Evolutionary conservation across 2,113 vertebrate genomes (phyloP).

Genomic region (Himantopus leucocephalus): DNA sequence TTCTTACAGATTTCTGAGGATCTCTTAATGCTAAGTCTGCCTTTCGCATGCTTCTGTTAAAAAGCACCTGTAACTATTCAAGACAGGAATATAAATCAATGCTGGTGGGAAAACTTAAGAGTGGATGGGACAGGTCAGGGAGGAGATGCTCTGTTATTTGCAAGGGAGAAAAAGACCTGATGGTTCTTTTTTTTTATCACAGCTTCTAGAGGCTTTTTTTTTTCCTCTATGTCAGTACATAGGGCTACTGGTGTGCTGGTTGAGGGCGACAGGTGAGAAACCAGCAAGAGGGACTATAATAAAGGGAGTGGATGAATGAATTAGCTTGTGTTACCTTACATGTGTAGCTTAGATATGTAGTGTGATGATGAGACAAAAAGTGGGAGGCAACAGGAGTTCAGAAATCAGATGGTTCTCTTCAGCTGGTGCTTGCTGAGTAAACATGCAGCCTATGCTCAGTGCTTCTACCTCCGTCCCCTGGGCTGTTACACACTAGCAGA

Average conservation of each 20-base stretch:
- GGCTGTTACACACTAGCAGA: neutral
- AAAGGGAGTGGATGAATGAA: neutral
- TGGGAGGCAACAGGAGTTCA: neutral
- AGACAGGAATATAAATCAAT: neutral
- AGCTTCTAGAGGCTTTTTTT: neutral
- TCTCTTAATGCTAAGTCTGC: neutral
- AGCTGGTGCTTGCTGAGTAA: neutral
- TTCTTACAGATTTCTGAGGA: neutral
- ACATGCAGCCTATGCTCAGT: neutral
- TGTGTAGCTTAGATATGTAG: neutral
- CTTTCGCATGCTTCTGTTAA: neutral
- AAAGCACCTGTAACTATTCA: neutral
- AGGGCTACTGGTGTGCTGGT: neutral
- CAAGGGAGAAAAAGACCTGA: neutral
- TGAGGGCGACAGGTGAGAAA: neutral
- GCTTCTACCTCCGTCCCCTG: neutral
- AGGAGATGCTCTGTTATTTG: neutral
- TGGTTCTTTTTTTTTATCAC: neutral
- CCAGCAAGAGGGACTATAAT: neutral
- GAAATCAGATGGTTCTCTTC: neutral
- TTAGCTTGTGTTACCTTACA: neutral
- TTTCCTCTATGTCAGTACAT: neutral
- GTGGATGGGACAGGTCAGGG: neutral
- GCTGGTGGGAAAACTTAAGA: neutral
- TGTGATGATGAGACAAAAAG: neutral